Conservation (phyloP, 2,888 invertebrate species). For the Belgica antarctica region DNA sequence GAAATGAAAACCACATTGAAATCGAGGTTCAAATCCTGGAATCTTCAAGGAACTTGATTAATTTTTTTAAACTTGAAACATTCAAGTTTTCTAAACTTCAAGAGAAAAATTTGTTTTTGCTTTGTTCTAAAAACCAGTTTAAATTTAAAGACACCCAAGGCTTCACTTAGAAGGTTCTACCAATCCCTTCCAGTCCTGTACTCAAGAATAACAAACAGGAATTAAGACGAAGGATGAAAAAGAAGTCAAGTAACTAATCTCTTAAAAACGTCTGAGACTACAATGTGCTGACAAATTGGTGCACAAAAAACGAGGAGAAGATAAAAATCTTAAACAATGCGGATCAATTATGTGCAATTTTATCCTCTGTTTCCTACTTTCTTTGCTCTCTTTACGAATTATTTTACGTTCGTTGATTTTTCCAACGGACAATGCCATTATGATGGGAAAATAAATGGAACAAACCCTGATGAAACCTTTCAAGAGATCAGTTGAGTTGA, state of each 20-base stretch:
- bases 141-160: too few relatives aligned
- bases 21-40: too few relatives aligned
- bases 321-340: not conserved
- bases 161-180: too few relatives aligned
- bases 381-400: not conserved
- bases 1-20: too few relatives aligned
- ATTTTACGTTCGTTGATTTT: too few relatives aligned
- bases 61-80: too few relatives aligned
- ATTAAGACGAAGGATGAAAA: not conserved
- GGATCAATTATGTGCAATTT: slow-evolving; percentile 8
- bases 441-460: not conserved
- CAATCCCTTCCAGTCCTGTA: not conserved
- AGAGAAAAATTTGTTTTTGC: too few relatives aligned
- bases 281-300: slow-evolving; percentile 3
- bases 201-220: slow-evolving; percentile 20
- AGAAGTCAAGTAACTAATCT: slow-evolving; percentile 32
- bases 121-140: too few relatives aligned
- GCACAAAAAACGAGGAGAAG: not conserved
- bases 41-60: too few relatives aligned
- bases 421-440: too few relatives aligned
- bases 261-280: not conserved
- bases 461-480: not conserved
- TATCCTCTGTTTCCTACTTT: not conserved
- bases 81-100: too few relatives aligned
- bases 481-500: not conserved